Base-by-base conservation (phyloP, 1,140 invertebrate genomes). In the Drosophila funebris region DNA sequence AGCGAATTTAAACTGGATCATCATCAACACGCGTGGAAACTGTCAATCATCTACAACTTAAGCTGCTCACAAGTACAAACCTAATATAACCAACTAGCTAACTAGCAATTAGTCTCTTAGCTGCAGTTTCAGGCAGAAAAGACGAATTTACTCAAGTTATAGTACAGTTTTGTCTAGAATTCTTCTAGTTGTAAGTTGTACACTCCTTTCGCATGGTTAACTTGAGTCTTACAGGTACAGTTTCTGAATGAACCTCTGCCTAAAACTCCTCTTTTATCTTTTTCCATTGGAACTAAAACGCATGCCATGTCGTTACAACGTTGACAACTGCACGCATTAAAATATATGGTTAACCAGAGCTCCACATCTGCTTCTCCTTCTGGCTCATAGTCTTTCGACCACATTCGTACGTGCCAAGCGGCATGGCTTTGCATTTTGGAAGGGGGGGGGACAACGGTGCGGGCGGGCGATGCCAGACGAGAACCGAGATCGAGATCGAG, bases 271-370 rank as follows among this genome's bases (percentile, higher is more conserved):
- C 5, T 1, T n/a, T 36, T 11, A 13, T 13, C 33, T 48, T 24
- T 29, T 48, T 48, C n/a, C 44, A n/a, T 44, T 20, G 43, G 9
- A 9, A 36, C 33, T 36, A 36, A 36, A 36, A 4, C 9, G 33
- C 33, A 36, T 27, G 4, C 4, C 1, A 1, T 27, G 24, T 27
- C 24, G 24, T 27, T 27, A 27, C 24, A 27, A 27, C 39, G 41
- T 44, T 46, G 44, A 27, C 50, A 44, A 27, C 53, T 27, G 44
- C 44, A 60, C 27, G 29, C 62, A 69, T 70, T 73, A 52, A 83
- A 71, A 78, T 73, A 60, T 77, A 68, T 80, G 67, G 57, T 39
- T 29, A 67, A 2, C 6, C 20, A n/a, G 41, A 16, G 7, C 39
- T 46, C 2, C 18, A 66, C n/a, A 1, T 14, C 37, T 9, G 0